Base-by-base conservation (phyloP, 2,113 vertebrate genomes). In the Macrotus californicus region DNA sequence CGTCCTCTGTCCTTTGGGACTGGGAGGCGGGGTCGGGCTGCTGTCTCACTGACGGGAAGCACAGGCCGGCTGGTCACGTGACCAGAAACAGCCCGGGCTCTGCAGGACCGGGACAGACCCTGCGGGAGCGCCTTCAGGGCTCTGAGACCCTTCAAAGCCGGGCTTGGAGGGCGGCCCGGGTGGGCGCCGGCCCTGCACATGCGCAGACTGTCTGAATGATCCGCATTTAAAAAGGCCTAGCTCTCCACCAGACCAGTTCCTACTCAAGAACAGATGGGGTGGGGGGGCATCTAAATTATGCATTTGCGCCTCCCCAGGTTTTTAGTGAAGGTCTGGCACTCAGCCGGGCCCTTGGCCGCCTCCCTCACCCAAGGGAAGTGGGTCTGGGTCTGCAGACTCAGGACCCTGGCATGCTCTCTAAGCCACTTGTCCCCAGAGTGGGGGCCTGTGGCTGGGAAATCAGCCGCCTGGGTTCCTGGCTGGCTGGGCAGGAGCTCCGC, bases 211-310 rank as follows among this genome's bases (percentile, higher is more conserved):
- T 86, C 86, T 93, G 94, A 96, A 92, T 92, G 88, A 96, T 93
- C 83, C 72, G 91, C 73, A 54, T 82, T 94, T 79, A 39, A 90
- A 77, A 92, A 92, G 96, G 92, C 95, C 97, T 94, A 85, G 84
- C 95, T 96, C 95, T 87, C 90, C 3, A 15, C 59, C 89, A 92
- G 95, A 54, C 92, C 48, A 34, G 59, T 91, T 93, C 90, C 95
- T 92, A 87, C 70, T 56, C 5, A 36, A 82, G 84, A 90, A 84
- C 87, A 56, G 92, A 26, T 50, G 64, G 75, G 88, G 76, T 31
- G 12, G 64, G 85, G 36, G 85, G 87, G 88, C 87, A 16, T 77
- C 83, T 94, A 83, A 77, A 75, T 50, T 48, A 73, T 56, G 70
- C 91, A 72, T 92, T 64, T 3, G 24, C 2, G 10, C 79, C 82